Evolutionary conservation across 1,140 invertebrate genomes (phyloP).

Genomic region (Hydropsyche tenuis): DNA sequence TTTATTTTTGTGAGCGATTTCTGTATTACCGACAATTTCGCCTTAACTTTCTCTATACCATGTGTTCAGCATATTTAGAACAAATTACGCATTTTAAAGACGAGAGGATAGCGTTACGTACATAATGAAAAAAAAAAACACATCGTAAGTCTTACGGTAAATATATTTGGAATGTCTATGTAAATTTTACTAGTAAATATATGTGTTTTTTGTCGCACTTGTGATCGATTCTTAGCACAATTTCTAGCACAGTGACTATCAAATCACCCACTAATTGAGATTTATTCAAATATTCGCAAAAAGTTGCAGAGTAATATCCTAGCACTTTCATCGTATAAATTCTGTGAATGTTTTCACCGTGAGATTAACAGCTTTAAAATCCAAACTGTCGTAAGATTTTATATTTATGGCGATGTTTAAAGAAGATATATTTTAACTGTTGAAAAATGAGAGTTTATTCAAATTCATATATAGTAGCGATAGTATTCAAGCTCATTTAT

Average conservation of each 20-base stretch:
- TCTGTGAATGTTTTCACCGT: no score
- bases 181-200: conserved; percentile 4
- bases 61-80: conserved; percentile 38
- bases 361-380: no score
- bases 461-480: no score
- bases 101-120: conserved; percentile 30
- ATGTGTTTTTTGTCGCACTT: conserved; percentile 5
- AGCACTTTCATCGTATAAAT: no score
- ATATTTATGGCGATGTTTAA: no score
- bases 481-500: no score
- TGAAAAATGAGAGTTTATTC: no score
- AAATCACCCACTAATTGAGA: neutral
- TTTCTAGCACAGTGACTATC: neutral
- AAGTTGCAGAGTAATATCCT: no score
- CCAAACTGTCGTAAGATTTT: no score
- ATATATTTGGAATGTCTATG: conserved; percentile 16
- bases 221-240: neutral
- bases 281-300: no score
- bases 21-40: conserved; percentile 34
- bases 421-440: no score
- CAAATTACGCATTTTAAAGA: conserved; percentile 40
- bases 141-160: conserved; percentile 32
- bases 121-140: conserved; percentile 16
- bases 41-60: conserved; percentile 30
- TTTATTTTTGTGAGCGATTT: conserved; percentile 36